phyloP scores from a whole-genome alignment of 2,113 vertebrate genomes.

The Callipepla californica region DNA sequence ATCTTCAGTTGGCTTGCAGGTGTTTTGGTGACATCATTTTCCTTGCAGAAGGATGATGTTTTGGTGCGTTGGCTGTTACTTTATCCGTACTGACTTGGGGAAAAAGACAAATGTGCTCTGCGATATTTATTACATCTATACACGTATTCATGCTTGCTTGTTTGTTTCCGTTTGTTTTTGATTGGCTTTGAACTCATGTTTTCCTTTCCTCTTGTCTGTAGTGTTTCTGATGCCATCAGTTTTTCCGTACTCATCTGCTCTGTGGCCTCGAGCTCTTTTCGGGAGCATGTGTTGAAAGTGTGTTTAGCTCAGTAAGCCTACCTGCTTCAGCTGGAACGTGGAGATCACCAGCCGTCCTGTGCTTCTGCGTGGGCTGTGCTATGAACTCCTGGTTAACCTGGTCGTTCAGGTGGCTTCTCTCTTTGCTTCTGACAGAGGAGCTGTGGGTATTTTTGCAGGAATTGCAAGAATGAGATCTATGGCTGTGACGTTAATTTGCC shows the following conservation, averaged over 20 bases:
- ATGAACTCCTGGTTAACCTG: not conserved
- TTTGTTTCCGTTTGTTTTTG: not conserved
- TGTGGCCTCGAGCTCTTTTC: conserved; percentile 13
- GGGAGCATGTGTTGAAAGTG: conserved; percentile 29
- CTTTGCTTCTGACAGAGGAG: conserved; percentile 2
- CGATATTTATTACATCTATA: conserved; percentile 81
- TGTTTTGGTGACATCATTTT: conserved; percentile 59
- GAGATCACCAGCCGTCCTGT: not conserved
- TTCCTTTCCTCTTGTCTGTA: conserved; percentile 64
- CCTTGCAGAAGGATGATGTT: conserved; percentile 72
- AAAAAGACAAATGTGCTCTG: conserved; percentile 67
- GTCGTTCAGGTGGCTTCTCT: not conserved
- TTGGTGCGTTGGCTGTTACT: conserved; percentile 73
- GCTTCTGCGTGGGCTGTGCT: not conserved
- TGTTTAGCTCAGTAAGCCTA: not conserved
- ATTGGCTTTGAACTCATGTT: conserved; percentile 31
- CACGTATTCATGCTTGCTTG: conserved; percentile 14
- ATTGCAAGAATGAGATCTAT: conserved; percentile 7
- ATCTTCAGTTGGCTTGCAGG: conserved; percentile 75
- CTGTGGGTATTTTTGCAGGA: conserved; percentile 11
- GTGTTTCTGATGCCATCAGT: conserved; percentile 36
- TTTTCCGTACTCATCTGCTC: conserved; percentile 25
- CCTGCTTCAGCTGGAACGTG: not conserved
- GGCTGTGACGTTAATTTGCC: conserved; percentile 36
- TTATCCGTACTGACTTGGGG: conserved; percentile 71